Evolutionary conservation across 1,140 invertebrate genomes (phyloP).

Genomic region (Apis dorsata): DNA sequence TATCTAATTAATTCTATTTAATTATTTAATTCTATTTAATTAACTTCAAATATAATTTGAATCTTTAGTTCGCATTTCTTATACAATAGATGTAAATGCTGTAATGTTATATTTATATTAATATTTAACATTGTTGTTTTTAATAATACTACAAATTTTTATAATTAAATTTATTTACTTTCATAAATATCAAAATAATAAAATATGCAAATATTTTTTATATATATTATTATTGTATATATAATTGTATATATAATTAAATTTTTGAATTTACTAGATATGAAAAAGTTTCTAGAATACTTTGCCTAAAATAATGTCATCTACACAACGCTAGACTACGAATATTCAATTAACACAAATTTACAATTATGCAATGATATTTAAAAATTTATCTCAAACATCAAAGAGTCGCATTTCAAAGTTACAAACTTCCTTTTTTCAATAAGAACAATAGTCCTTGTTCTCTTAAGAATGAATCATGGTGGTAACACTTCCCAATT

Average conservation of each 20-base stretch:
- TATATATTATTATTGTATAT: not conserved
- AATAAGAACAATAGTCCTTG: not conserved
- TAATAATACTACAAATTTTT: too few species aligned
- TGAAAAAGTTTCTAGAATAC: constrained; percentile 4
- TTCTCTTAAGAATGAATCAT: not conserved
- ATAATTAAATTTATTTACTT: too few species aligned
- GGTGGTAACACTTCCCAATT: constrained; percentile 5
- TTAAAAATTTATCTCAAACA: constrained; percentile 1
- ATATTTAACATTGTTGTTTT: too few species aligned
- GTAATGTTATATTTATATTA: too few species aligned
- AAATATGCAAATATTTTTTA: not conserved
- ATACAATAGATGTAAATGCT: too few species aligned
- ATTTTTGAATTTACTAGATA: not conserved
- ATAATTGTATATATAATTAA: not conserved
- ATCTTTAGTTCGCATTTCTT: too few species aligned
- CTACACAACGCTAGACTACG: not conserved
- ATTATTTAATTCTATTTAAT: too few species aligned
- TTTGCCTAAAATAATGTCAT: constrained; percentile 13
- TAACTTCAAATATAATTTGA: too few species aligned
- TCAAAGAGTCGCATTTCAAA: not conserved
- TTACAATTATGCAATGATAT: not conserved
- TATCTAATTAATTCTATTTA: not conserved
- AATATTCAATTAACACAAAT: constrained; percentile 28
- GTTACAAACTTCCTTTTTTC: not conserved
- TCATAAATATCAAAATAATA: not conserved